A percentile compares a stretch with the other conserved stretches of the same genome.
These are phyloP conservation scores for Oscarella lobularis DNA, from an alignment of 37 sponge, comb jelly and placozoan species.

Conservation along the genomic window DNA sequence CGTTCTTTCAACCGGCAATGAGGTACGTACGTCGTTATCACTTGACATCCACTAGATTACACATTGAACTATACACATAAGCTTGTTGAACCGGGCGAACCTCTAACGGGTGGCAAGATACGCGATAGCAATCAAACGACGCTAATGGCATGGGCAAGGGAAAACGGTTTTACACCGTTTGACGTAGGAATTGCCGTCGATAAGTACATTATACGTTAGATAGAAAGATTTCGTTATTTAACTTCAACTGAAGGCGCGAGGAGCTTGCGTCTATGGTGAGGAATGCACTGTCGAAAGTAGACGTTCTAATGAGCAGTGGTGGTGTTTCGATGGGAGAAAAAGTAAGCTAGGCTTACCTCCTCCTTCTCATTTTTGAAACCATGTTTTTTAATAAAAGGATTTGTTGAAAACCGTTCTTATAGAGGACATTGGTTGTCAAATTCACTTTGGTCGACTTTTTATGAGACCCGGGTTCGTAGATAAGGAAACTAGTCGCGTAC, in stretches of 20 bases:
- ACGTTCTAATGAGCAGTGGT: conserved; percentile 82
- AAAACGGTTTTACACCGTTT: conserved; percentile 24
- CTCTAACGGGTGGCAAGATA: conserved; percentile 43
- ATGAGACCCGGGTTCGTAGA: conserved; percentile 83
- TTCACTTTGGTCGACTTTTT: conserved; percentile 92
- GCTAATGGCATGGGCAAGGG: conserved; percentile 33
- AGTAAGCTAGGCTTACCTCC: conserved; percentile 10
- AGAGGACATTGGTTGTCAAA: conserved; percentile 38
- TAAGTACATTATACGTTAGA: conserved; percentile 16
- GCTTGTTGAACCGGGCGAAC: conserved; percentile 43
- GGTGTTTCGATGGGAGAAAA: conserved; percentile 99
- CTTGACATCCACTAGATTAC: neutral
- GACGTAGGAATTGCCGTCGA: conserved; percentile 75
- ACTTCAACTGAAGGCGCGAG: too few species aligned
- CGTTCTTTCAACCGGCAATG: conserved; percentile 89
- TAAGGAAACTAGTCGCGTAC: neutral
- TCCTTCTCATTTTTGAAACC: neutral
- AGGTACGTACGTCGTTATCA: conserved; percentile 29
- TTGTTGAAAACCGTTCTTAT: conserved; percentile 74
- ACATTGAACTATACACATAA: too few species aligned
- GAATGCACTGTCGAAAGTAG: conserved; percentile 32
- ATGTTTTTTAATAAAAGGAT: conserved; percentile 22
- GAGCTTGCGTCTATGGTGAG: conserved; percentile 3
- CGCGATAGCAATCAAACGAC: conserved; percentile 75
- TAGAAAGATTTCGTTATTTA: neutral